A percentile compares a stretch with the other conserved stretches of the same genome.
phyloP scores from a whole-genome alignment of 2,888 invertebrate species.

The Hypsopygia costalis region DNA sequence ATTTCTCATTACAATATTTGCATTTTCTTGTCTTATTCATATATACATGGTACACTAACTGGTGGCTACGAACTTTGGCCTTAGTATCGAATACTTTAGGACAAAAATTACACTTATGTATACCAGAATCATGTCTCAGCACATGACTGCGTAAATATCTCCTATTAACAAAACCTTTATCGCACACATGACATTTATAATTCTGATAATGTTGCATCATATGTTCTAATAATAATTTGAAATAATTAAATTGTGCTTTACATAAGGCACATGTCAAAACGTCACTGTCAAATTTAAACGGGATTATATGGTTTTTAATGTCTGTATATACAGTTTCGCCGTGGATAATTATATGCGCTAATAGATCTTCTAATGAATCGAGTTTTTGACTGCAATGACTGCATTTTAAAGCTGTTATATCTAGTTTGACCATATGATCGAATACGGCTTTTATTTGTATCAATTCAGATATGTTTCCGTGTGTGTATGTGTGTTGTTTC shows the following conservation, averaged over 20 bases:
- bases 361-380: conserved; percentile 29
- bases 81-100: conserved; percentile 49
- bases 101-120: conserved; percentile 42
- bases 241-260: conserved; percentile 34
- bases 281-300: conserved; percentile 47
- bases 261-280: conserved; percentile 43
- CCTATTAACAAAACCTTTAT: conserved; percentile 39
- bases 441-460: conserved; percentile 7
- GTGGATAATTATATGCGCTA: conserved; percentile 39
- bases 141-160: conserved; percentile 27
- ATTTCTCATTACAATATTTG: conserved; percentile 38
- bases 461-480: neutral
- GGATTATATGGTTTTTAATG: conserved; percentile 50
- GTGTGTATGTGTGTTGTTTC: conserved; percentile 29
- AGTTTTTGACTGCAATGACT: neutral
- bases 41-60: conserved; percentile 42
- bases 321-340: conserved; percentile 33
- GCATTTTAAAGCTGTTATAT: conserved; percentile 24
- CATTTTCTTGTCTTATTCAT: conserved; percentile 32
- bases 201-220: conserved; percentile 56
- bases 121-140: conserved; percentile 24
- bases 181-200: conserved; percentile 44
- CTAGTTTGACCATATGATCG: conserved; percentile 25
- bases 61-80: conserved; percentile 40
- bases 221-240: conserved; percentile 48